Percentiles rank a stretch among this genome's conserved stretches.
Evolutionary conservation across 2,888 invertebrate genomes (phyloP).

Genomic region (Malthinus seriepunctatus): DNA sequence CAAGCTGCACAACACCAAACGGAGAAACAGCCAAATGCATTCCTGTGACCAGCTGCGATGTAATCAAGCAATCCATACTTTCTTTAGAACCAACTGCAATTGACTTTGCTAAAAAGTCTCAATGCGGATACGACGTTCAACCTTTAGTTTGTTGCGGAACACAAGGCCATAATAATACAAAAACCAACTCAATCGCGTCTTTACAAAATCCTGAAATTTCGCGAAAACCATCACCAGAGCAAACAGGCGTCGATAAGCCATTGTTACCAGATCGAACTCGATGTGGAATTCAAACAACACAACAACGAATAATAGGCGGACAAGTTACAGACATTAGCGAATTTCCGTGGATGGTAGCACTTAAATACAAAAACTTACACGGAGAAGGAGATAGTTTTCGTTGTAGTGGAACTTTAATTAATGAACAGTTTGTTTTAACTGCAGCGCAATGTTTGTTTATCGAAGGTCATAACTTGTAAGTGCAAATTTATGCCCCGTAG

Average conservation of each 20-base stretch:
- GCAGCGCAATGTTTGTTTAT: constrained; percentile 64
- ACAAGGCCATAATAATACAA: not conserved
- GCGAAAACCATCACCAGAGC: not conserved
- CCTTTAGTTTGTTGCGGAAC: constrained; percentile 46
- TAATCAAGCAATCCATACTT: not conserved
- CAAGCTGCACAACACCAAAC: constrained; percentile 6
- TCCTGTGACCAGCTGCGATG: not conserved
- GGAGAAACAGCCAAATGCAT: constrained; percentile 8
- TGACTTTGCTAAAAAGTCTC: constrained; percentile 8
- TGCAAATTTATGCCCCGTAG: not conserved
- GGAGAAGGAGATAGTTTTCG: not conserved
- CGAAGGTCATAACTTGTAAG: constrained; percentile 12
- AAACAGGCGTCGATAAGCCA: not conserved
- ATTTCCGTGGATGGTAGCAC: constrained; percentile 55
- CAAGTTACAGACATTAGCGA: constrained; percentile 48
- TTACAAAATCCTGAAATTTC: not conserved
- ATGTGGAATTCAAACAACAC: constrained; percentile 12
- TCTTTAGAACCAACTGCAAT: not conserved
- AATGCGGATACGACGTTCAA: constrained; percentile 4
- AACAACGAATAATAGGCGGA: constrained; percentile 34
- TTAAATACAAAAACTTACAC: constrained; percentile 57
- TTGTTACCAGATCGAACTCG: constrained; percentile 10
- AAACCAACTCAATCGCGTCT: not conserved
- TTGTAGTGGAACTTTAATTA: constrained; percentile 65
- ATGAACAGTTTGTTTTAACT: constrained; percentile 61